Percentiles rank a stretch among this genome's conserved stretches.
Evolutionary conservation across 2,113 vertebrate species (phyloP).

Genomic region (Scomber colias): DNA sequence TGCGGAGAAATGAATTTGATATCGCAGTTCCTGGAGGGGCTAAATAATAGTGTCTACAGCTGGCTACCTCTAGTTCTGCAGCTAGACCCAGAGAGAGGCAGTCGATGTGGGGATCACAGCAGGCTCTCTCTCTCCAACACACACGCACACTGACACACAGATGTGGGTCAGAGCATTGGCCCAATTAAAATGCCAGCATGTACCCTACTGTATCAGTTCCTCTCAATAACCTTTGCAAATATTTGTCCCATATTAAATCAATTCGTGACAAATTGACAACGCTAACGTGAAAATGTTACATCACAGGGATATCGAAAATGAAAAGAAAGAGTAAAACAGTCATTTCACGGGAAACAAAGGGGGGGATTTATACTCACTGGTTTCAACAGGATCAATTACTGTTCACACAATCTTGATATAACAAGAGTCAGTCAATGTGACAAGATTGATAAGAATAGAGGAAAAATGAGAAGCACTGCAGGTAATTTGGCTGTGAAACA

Average conservation of each 20-base stretch:
- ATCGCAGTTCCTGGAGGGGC: not conserved
- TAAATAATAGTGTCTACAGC: not conserved
- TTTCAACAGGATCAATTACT: too few species aligned
- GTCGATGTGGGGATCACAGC: slow-evolving; percentile 14
- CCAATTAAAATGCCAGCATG: slow-evolving; percentile 47
- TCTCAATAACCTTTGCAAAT: not conserved
- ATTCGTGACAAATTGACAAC: not conserved
- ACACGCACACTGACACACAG: slow-evolving; percentile 19
- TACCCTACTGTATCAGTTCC: slow-evolving; percentile 11
- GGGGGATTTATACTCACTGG: too few species aligned
- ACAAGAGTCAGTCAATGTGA: not conserved
- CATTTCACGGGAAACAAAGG: too few species aligned
- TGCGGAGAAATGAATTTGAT: too few species aligned
- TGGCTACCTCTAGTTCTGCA: not conserved
- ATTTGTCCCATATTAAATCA: not conserved
- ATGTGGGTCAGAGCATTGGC: slow-evolving; percentile 62
- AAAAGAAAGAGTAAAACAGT: not conserved
- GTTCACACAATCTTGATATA: too few species aligned
- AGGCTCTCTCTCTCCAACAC: slow-evolving; percentile 5
- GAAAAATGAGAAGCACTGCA: not conserved
- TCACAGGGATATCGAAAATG: not conserved
- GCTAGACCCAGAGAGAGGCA: not conserved
- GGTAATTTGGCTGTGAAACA: not conserved
- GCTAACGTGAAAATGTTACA: not conserved
- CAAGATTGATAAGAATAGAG: not conserved